Percentiles rank a stretch among this genome's conserved stretches.
Evolutionary conservation across 2,888 invertebrate species (phyloP).

Genomic region (Timandra comae): DNA sequence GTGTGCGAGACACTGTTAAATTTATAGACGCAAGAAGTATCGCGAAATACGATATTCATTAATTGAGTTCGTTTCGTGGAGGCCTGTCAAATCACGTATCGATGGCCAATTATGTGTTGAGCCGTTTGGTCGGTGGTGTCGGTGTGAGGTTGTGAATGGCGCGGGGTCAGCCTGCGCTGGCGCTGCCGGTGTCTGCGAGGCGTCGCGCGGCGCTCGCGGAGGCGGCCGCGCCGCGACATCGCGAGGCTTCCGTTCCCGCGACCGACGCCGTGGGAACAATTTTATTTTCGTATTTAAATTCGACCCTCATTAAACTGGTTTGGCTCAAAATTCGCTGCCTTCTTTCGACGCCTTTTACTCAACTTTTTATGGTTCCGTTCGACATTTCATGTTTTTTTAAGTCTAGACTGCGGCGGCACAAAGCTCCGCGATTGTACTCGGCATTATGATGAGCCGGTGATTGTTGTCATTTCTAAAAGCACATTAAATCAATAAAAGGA

Average conservation of each 20-base stretch:
- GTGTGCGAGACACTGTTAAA: conserved; percentile 30
- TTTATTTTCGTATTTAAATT: conserved; percentile 75
- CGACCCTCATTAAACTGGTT: conserved; percentile 77
- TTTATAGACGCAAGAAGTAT: conserved; percentile 38
- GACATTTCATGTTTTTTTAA: conserved; percentile 68
- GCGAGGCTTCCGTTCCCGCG: conserved; percentile 72
- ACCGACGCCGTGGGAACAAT: conserved; percentile 72
- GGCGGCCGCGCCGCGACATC: conserved; percentile 50
- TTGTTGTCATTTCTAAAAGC: conserved; percentile 40
- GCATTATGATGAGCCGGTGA: conserved; percentile 37
- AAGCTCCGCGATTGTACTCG: conserved; percentile 39
- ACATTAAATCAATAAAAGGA: conserved; percentile 19
- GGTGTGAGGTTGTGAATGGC: conserved; percentile 1
- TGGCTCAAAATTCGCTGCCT: conserved; percentile 75
- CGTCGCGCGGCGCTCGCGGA: conserved; percentile 38
- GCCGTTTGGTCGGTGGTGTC: conserved; percentile 20
- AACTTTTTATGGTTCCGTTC: conserved; percentile 75
- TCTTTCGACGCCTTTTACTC: conserved; percentile 77
- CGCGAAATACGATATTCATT: conserved; percentile 44
- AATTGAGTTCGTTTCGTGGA: conserved; percentile 49
- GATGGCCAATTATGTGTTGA: conserved; percentile 35
- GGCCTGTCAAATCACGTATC: conserved; percentile 42
- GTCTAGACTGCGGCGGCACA: conserved; percentile 58
- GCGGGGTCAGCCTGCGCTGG: conserved; percentile 20
- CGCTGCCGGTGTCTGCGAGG: conserved; percentile 24